Percentiles rank a stretch among this genome's conserved stretches.
phyloP scores from a whole-genome alignment of 1,140 invertebrate genomes.

The Campoletis sonorensis region DNA sequence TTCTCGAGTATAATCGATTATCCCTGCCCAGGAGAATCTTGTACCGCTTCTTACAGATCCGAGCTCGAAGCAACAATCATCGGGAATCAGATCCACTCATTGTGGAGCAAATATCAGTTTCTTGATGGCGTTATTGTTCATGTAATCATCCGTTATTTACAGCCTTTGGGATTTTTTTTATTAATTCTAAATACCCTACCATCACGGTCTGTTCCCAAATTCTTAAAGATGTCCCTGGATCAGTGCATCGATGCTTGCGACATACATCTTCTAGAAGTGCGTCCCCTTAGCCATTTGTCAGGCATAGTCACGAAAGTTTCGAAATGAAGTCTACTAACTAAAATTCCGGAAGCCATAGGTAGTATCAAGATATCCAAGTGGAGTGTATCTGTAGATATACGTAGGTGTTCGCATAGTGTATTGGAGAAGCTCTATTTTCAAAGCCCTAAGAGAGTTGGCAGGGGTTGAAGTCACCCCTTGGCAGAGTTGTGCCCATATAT shows the following conservation, averaged over 20 bases:
- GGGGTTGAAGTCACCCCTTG: conserved; percentile 9
- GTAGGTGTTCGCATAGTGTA: not conserved
- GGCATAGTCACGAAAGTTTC: conserved; percentile 49
- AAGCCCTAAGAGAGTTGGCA: conserved; percentile 25
- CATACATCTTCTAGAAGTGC: too few species aligned
- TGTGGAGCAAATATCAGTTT: too few species aligned
- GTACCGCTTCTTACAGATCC: conserved; percentile 10
- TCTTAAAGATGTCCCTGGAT: too few species aligned
- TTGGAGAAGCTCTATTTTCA: conserved; percentile 30
- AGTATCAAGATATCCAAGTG: conserved; percentile 16
- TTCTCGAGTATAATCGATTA: conserved; percentile 28
- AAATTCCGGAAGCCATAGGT: conserved; percentile 49
- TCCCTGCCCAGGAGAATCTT: not conserved
- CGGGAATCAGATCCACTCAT: not conserved
- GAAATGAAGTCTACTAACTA: conserved; percentile 17
- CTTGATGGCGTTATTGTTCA: too few species aligned
- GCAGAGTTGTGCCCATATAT: not conserved
- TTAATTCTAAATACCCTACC: too few species aligned
- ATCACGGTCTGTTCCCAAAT: too few species aligned
- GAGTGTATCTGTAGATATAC: not conserved
- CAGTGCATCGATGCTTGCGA: too few species aligned
- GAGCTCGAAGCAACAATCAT: not conserved
- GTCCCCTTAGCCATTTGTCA: not conserved
- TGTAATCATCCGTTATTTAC: too few species aligned
- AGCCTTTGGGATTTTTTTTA: too few species aligned